Conservation (phyloP, 2,113 vertebrate species). For the Zosterops japonicus region DNA sequence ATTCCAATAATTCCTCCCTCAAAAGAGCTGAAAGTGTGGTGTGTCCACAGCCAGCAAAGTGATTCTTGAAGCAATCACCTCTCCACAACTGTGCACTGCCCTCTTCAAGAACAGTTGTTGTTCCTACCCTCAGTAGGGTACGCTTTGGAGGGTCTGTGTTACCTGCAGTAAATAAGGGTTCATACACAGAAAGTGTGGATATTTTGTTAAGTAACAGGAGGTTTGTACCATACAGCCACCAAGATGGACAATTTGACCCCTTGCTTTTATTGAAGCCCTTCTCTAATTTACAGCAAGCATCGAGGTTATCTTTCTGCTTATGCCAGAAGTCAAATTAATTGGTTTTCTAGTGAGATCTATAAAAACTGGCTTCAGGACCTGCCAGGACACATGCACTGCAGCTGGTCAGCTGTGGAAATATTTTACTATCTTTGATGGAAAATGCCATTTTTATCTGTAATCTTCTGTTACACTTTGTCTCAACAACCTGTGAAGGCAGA, state of each 20-base stretch:
- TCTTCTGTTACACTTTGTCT: slow-evolving; percentile 3
- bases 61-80: not conserved
- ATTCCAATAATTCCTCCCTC: not conserved
- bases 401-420: not conserved
- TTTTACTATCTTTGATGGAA: slow-evolving; percentile 19
- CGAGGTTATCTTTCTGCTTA: not conserved
- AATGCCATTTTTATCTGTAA: slow-evolving; percentile 28
- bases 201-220: not conserved
- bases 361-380: not conserved
- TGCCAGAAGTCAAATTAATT: not conserved
- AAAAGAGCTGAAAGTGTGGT: not conserved
- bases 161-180: not conserved
- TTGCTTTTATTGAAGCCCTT: not conserved
- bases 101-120: not conserved
- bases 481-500: slow-evolving; percentile 27
- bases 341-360: not conserved
- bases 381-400: slow-evolving; percentile 11
- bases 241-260: not conserved
- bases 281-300: not conserved
- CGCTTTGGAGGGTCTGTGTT: not conserved
- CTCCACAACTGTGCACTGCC: not conserved
- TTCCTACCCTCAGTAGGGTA: not conserved
- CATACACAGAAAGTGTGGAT: not conserved
- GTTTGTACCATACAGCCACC: not conserved
- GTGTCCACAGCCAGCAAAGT: not conserved